These are phyloP conservation scores for Hydrocynus forskahlii DNA, from an alignment of 2,797 vertebrate genomes.

Conservation along the genomic window DNA sequence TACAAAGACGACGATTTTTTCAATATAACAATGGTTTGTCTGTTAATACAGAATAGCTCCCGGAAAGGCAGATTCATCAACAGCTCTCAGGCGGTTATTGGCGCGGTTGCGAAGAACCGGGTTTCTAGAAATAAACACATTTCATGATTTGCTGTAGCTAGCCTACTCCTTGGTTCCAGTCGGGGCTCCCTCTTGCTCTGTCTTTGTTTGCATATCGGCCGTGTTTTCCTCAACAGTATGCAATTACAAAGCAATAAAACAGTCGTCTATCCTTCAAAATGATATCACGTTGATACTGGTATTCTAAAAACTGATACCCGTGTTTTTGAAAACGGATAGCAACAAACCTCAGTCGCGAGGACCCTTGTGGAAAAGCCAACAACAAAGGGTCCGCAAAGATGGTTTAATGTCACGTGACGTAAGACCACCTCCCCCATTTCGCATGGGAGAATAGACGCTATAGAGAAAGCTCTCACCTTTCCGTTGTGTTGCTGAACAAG, in stretches of 20 bases:
- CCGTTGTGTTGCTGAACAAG: neutral
- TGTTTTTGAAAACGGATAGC: slow-evolving; percentile 1
- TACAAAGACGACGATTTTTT: neutral
- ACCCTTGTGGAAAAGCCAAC: slow-evolving; percentile 45
- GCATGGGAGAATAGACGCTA: neutral
- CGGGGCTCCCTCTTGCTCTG: slow-evolving; percentile 16
- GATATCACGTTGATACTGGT: neutral
- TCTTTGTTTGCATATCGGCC: slow-evolving; percentile 31
- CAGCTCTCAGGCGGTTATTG: slow-evolving; percentile 11
- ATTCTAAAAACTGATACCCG: neutral
- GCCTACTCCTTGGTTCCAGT: neutral
- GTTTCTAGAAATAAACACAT: slow-evolving; percentile 28
- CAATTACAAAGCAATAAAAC: neutral
- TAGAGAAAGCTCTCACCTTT: neutral
- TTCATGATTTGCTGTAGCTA: slow-evolving; percentile 5
- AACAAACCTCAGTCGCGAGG: neutral
- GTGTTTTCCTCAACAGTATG: neutral
- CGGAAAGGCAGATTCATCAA: slow-evolving; percentile 12
- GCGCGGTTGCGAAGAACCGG: slow-evolving; percentile 20
- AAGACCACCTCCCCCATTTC: slow-evolving; percentile 58
- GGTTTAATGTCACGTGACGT: slow-evolving; percentile 57
- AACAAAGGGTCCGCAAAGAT: slow-evolving; percentile 61
- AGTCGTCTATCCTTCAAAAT: neutral
- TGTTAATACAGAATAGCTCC: slow-evolving; percentile 14
- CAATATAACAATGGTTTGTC: neutral